Evolutionary conservation across 1,140 invertebrate species (phyloP), one percentile per base, ranked within the genome.

Genomic region (Himalopsyche phryganea): DNA sequence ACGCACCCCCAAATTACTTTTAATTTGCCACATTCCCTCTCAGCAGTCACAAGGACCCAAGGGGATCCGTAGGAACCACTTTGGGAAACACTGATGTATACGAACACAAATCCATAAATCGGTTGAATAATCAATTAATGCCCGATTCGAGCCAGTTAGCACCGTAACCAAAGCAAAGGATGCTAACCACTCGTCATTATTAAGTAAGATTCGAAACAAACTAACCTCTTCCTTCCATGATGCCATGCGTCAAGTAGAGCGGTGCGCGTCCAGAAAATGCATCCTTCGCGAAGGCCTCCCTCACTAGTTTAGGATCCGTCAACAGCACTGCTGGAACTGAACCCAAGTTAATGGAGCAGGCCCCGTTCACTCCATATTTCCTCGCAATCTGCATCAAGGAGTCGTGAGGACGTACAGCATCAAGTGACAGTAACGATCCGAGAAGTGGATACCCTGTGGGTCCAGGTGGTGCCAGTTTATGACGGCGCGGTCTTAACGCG

Each of bases 201-300:
- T n/a, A n/a, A n/a, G n/a, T n/a, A n/a, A n/a, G n/a, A n/a, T n/a
- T n/a, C n/a, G n/a, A n/a, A n/a, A n/a, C n/a, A n/a, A 35, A 74
- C 78, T 83, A 75, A 93, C 91, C 91, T 68, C 88, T 85, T 63
- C 92, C 90, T 55, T 89, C 75, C 86, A 93, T 91, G 9, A 94
- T 87, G 33, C 90, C 91, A 68, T 92, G 88, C 0, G 90, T 92
- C 14, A 93, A 70, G 68, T 85, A 90, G 0, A 94, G 78, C 0
- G 90, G 89, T 0, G 91, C 89, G 48, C 90, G 74, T 10, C 85
- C 88, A 1, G 83, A 75, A 61, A 90, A 85, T 1, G 68, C 78
- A 17, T 90, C 86, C 66, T 84, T 84, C 0, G 81, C 74, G 32
- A 94, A 84, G 2, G 85, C 81, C 56, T 87, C 82, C 23, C 83